Evolutionary conservation across 1,140 invertebrate species (phyloP).

Genomic region (Drosophila kanapiae): DNA sequence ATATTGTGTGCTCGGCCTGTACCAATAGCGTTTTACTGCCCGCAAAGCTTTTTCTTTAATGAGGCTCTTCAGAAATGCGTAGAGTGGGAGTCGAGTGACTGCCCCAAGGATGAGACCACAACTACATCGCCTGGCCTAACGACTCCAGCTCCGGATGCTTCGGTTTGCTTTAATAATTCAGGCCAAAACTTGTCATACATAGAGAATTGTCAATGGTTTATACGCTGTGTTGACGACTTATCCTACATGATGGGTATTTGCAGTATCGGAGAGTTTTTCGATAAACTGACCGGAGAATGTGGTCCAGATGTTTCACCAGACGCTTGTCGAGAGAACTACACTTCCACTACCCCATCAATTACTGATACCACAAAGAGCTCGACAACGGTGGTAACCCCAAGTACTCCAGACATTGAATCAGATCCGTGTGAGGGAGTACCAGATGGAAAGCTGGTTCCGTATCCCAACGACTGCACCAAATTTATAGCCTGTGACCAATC

Average conservation of each 20-base stretch:
- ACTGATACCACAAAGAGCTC: constrained; percentile 4
- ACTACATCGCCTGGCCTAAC: constrained; percentile 29
- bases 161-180: constrained; percentile 31
- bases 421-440: constrained; percentile 48
- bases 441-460: constrained; percentile 56
- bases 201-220: constrained; percentile 59
- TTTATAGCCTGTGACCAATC: constrained; percentile 52
- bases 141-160: constrained; percentile 11
- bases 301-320: constrained; percentile 37
- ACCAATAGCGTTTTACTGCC: constrained; percentile 72
- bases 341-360: constrained; percentile 5
- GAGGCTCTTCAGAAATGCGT: constrained; percentile 50
- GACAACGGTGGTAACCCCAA: constrained; percentile 2
- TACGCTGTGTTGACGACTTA: constrained; percentile 48
- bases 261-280: constrained; percentile 49
- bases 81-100: constrained; percentile 54
- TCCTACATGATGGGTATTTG: constrained; percentile 66
- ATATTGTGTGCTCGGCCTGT: constrained; percentile 57
- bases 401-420: neutral
- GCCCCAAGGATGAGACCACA: constrained; percentile 16
- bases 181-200: constrained; percentile 40
- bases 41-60: constrained; percentile 50
- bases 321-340: constrained; percentile 43
- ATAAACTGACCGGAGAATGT: constrained; percentile 55
- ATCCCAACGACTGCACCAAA: constrained; percentile 69